Conservation (phyloP, 1,140 invertebrate species). For the Dryas iulia region DNA sequence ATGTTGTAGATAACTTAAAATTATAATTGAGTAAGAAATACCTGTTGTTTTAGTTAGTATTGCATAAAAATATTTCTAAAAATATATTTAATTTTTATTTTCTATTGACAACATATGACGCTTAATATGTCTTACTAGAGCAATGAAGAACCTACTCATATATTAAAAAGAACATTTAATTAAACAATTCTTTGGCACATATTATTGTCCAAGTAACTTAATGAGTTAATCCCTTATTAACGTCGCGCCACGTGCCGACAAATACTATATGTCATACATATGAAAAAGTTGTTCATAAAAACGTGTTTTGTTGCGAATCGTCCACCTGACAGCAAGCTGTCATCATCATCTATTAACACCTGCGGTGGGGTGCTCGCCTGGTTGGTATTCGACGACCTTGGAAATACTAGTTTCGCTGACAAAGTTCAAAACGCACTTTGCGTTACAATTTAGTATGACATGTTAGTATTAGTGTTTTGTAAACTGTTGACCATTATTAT, state of each 20-base stretch:
- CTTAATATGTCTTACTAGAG: too few species aligned
- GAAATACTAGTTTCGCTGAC: slow-evolving; percentile 23
- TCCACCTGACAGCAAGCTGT: slow-evolving; percentile 38
- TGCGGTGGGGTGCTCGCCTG: slow-evolving; percentile 28
- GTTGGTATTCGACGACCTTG: slow-evolving; percentile 37
- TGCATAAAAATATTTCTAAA: too few species aligned
- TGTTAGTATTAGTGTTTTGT: not conserved
- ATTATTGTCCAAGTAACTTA: not conserved
- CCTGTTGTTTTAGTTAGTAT: too few species aligned
- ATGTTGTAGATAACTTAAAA: too few species aligned
- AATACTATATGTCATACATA: slow-evolving; percentile 8
- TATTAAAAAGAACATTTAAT: not conserved
- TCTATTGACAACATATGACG: too few species aligned
- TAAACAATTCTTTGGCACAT: not conserved
- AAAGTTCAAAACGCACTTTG: slow-evolving; percentile 28
- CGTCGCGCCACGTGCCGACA: slow-evolving; percentile 14
- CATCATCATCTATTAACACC: slow-evolving; percentile 39
- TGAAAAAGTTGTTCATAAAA: slow-evolving; percentile 23
- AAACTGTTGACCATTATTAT: too few species aligned
- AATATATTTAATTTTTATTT: too few species aligned
- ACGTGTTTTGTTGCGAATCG: slow-evolving; percentile 34
- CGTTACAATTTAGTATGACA: slow-evolving; percentile 2
- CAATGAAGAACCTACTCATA: not conserved
- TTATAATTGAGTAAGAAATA: too few species aligned
- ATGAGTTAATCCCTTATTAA: slow-evolving; percentile 2